Base-by-base conservation (phyloP, 2,888 invertebrate species). In the Graphium colonna region DNA sequence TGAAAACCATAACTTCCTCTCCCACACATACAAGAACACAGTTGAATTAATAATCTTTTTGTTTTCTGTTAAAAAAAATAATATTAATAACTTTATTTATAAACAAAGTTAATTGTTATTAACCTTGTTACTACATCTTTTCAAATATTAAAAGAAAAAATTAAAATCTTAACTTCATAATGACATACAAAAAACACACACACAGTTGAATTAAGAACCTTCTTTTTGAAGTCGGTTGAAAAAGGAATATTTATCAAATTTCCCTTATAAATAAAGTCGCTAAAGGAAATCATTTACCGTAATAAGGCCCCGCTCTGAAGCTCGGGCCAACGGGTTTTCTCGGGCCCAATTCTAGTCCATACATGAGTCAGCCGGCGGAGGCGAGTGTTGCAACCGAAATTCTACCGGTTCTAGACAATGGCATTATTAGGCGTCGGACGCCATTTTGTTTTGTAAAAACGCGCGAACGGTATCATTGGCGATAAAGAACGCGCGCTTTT, bases 321-420 rank as follows among this genome's bases (percentile, higher is more conserved):
- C 33, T n/a, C 33, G 33, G n/a, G 4, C 18, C 33, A 54, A 54
- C 53, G 40, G 53, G 53, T 54, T 54, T 54, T 44, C 48, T 53
- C 43, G 49, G 33, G 44, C 49, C 49, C 49, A 54, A 49, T 54
- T 49, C 49, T 49, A 51, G 44, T 51, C 33, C 44, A 55, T 63
- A 57, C 21, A 70, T 86, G 86, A 87, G 71, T 85, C 86, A 86
- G 76, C 68, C 51, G 65, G 80, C 82, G 83, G 81, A 72, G 76
- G 83, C 83, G 82, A 79, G 72, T 65, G 75, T 88, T 77, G 84
- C 82, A 88, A 88, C 88, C 88, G 70, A 88, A 88, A 88, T 88
- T 88, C 88, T 88, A 88, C 88, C 69, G 75, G 87, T 88, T 81
- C 73, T 67, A 88, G 82, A 88, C 88, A 88, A 88, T 88, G 78